Percentiles rank a stretch among this genome's conserved stretches.
Evolutionary conservation across 1,140 invertebrate species (phyloP).

Genomic region (Archegozetes longisetosus): DNA sequence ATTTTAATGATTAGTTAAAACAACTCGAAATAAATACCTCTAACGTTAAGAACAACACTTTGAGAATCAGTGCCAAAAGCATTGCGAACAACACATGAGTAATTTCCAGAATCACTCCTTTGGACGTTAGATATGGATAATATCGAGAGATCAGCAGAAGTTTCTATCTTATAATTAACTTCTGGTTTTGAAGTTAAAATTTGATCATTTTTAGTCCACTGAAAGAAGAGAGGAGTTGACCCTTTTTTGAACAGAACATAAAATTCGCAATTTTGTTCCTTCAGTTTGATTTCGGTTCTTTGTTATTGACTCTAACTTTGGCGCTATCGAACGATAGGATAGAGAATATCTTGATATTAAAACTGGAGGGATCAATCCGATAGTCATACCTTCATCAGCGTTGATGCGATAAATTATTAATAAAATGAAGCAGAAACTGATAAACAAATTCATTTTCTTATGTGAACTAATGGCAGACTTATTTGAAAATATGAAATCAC

Average conservation of each 20-base stretch:
- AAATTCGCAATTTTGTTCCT: slow-evolving; percentile 8
- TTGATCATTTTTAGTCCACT: slow-evolving; percentile 8
- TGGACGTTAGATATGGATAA: not conserved
- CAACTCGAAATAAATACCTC: slow-evolving; percentile 6
- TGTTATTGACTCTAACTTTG: slow-evolving; percentile 3
- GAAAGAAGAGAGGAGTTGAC: slow-evolving; percentile 2
- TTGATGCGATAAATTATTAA: not conserved
- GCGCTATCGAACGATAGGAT: not conserved
- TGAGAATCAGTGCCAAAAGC: not conserved
- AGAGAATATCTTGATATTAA: not conserved
- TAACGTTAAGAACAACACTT: not conserved
- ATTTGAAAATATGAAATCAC: not conserved
- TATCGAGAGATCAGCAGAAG: not conserved
- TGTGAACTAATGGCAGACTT: not conserved
- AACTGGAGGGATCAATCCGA: no score
- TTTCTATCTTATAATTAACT: not conserved
- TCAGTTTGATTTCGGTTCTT: not conserved
- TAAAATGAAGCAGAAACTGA: not conserved
- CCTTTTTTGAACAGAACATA: slow-evolving; percentile 6
- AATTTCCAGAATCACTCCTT: slow-evolving; percentile 1
- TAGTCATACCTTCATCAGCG: no score
- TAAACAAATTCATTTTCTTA: not conserved
- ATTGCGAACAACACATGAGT: slow-evolving; percentile 5
- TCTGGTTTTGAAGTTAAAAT: not conserved
- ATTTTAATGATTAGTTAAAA: no score